Base-by-base conservation (phyloP, 1,140 invertebrate genomes). In the Sinella curviseta region DNA sequence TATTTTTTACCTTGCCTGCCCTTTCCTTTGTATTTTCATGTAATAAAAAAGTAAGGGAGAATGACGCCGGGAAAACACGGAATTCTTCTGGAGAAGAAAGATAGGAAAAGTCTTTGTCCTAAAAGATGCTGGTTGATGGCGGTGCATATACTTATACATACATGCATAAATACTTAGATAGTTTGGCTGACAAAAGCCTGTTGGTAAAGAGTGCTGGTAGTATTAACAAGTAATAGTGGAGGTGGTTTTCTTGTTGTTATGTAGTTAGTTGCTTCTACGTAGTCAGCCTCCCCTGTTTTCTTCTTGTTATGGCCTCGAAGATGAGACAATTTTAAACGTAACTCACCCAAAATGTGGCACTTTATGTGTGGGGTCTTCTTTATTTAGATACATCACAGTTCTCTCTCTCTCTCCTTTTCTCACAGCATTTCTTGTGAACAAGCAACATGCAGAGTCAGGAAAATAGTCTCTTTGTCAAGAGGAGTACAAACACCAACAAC, bases 241-340 rank as follows among this genome's bases (percentile, higher is more conserved):
- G n/a, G n/a, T n/a, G n/a, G n/a, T n/a, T n/a, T n/a, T n/a, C n/a
- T n/a, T n/a, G n/a, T n/a, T n/a, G n/a, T n/a, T n/a, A n/a, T n/a
- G n/a, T n/a, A n/a, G n/a, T n/a, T n/a, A n/a, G n/a, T n/a, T n/a
- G n/a, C n/a, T n/a, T n/a, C n/a, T n/a, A n/a, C n/a, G n/a, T n/a
- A n/a, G n/a, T n/a, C n/a, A n/a, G n/a, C n/a, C n/a, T n/a, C n/a
- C n/a, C n/a, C n/a, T n/a, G n/a, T n/a, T n/a, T n/a, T n/a, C n/a
- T n/a, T n/a, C n/a, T n/a, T n/a, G n/a, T n/a, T n/a, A 48, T 20
- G 39, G 20, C 39, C 39, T 12, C 26, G 24, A 33, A 70, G 65
- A 70, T 70, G 65, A 70, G 65, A 70, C 65, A 70, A 70, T 70
- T 70, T 65, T 30, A 70, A 70, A 70, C 65, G 65, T 70, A 70